phyloP scores from a whole-genome alignment of 2,113 vertebrate genomes.

The Ifrita kowaldi region DNA sequence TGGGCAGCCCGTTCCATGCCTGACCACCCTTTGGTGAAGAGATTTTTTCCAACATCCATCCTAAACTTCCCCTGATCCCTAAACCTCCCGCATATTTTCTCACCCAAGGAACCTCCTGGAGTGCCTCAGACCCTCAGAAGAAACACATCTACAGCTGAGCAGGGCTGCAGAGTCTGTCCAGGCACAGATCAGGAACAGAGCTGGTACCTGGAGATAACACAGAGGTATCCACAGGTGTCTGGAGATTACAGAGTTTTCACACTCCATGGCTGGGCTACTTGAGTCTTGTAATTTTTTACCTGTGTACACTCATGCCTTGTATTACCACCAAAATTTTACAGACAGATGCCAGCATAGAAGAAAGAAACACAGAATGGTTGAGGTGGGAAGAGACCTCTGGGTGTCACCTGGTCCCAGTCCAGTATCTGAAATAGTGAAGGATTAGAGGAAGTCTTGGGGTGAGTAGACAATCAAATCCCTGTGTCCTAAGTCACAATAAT shows the following conservation, averaged over 20 bases:
- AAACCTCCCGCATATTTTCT: neutral
- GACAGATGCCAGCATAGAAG: neutral
- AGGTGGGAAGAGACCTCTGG: neutral
- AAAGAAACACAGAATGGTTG: neutral
- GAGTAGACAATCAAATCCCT: neutral
- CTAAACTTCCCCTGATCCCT: neutral
- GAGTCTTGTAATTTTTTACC: neutral
- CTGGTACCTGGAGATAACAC: neutral
- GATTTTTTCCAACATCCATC: neutral
- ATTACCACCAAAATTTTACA: neutral
- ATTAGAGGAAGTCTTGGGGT: neutral
- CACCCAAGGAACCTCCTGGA: neutral
- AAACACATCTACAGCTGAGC: neutral
- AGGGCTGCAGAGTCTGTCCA: neutral
- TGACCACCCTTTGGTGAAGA: neutral
- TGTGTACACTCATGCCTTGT: rapidly evolving
- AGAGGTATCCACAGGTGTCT: neutral
- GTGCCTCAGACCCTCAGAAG: neutral
- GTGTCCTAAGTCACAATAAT: neutral
- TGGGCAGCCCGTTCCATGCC: neutral
- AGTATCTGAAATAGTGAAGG: neutral
- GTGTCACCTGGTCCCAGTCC: neutral
- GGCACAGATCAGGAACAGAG: neutral
- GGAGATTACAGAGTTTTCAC: neutral
- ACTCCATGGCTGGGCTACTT: neutral